These are phyloP conservation scores for Neelides sp. DNA, from an alignment of 1,140 invertebrate genomes.

Conservation along the genomic window DNA sequence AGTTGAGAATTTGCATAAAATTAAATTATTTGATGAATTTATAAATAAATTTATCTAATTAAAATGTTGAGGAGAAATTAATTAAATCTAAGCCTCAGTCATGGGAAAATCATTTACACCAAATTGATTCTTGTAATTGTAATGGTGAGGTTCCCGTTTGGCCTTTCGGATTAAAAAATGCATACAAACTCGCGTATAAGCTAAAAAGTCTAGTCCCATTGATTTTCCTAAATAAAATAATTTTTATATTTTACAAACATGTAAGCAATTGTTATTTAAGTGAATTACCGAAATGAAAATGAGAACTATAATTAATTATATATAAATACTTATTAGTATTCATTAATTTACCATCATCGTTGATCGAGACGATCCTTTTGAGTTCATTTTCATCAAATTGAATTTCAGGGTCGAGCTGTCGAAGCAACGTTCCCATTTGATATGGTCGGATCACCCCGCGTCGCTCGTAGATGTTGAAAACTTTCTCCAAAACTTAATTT, in stretches of 20 bases:
- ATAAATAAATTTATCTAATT: too few species aligned
- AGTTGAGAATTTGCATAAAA: too few species aligned
- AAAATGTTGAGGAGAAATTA: too few species aligned
- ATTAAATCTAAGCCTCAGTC: too few species aligned
- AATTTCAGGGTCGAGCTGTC: slow-evolving; percentile 14
- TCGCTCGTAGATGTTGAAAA: slow-evolving; percentile 14
- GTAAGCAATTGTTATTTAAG: too few species aligned
- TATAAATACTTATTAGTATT: too few species aligned
- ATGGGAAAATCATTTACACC: too few species aligned
- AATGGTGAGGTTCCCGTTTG: slow-evolving; percentile 12
- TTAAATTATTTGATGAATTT: too few species aligned
- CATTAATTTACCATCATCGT: slow-evolving; percentile 14
- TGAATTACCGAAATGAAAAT: too few species aligned
- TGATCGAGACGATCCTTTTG: slow-evolving; percentile 3
- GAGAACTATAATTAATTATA: too few species aligned
- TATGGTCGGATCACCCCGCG: slow-evolving; percentile 11
- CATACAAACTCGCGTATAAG: slow-evolving; percentile 12
- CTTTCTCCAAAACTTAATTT: slow-evolving; percentile 17
- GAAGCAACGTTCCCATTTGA: slow-evolving; percentile 10
- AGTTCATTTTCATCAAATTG: slow-evolving; percentile 7
- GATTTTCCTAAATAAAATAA: not conserved
- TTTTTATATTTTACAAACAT: too few species aligned
- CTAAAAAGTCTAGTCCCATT: slow-evolving; percentile 9
- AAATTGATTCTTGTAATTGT: slow-evolving; percentile 21
- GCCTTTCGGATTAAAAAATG: slow-evolving; percentile 8